A percentile compares a stretch with the other conserved stretches of the same genome.
These are phyloP conservation scores for Chloroceryle aenea DNA, from an alignment of 2,113 vertebrate species.

Conservation along the genomic window DNA sequence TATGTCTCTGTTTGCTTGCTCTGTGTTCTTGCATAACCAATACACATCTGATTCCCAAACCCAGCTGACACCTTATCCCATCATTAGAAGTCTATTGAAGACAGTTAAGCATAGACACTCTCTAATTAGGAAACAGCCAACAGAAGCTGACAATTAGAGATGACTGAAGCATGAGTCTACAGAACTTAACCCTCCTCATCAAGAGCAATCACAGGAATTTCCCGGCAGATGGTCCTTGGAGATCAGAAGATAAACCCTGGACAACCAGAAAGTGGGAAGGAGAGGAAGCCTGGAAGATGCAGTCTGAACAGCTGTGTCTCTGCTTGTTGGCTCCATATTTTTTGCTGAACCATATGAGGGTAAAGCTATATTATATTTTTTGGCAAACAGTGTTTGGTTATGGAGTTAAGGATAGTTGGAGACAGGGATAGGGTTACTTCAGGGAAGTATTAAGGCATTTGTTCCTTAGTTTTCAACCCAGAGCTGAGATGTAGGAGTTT, in stretches of 20 bases:
- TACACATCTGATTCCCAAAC: background rate
- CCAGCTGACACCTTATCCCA: background rate
- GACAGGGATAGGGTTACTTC: background rate
- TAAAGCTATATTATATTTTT: background rate
- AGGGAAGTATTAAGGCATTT: background rate
- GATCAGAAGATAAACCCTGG: background rate
- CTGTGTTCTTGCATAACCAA: background rate
- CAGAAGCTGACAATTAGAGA: background rate
- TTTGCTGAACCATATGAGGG: background rate
- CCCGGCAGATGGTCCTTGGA: background rate
- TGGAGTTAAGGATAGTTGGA: background rate
- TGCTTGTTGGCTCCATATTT: background rate
- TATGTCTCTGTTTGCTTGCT: background rate
- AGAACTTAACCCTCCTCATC: background rate
- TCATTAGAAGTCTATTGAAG: background rate
- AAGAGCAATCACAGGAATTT: background rate
- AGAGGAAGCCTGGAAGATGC: background rate
- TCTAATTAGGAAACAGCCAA: background rate
- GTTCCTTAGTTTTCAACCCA: background rate
- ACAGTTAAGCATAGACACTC: background rate
- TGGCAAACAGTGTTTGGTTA: background rate
- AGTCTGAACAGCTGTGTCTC: rapidly evolving
- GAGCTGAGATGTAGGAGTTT: background rate
- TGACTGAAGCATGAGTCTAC: background rate
- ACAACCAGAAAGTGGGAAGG: background rate